These are phyloP conservation scores for Axis porcinus DNA, from an alignment of 2,113 vertebrate species.

Conservation along the genomic window DNA sequence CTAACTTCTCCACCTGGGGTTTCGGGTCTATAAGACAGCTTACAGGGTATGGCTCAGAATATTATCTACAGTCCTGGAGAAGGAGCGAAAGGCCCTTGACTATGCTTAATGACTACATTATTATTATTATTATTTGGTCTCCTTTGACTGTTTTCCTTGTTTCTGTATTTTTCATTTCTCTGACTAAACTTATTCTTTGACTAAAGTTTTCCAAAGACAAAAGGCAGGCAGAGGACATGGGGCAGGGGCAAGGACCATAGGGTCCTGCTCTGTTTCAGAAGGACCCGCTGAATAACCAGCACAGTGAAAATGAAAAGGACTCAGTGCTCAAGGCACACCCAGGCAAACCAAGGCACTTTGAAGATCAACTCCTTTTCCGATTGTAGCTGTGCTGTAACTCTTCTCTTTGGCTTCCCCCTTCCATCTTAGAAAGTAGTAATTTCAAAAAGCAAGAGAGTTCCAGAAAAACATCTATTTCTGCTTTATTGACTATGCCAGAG, in stretches of 20 bases:
- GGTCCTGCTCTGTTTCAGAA: not conserved
- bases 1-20: not conserved
- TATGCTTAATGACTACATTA: not conserved
- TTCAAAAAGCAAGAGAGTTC: not conserved
- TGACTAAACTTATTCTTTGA: not conserved
- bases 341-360: not conserved
- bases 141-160: not conserved
- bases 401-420: not conserved
- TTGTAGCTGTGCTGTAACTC: not conserved
- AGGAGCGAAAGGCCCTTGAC: not conserved
- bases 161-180: not conserved
- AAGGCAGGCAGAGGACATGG: not conserved
- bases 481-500: not conserved
- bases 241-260: not conserved
- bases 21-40: not conserved
- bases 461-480: not conserved
- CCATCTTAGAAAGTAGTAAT: not conserved
- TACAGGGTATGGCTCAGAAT: not conserved
- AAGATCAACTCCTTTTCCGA: not conserved
- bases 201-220: not conserved
- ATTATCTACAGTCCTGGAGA: not conserved
- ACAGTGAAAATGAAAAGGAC: not conserved
- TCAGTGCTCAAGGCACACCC: no score
- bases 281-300: not conserved
- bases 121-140: not conserved